Base-by-base conservation (phyloP, 2,113 vertebrate species). In the Alouatta palliata region DNA sequence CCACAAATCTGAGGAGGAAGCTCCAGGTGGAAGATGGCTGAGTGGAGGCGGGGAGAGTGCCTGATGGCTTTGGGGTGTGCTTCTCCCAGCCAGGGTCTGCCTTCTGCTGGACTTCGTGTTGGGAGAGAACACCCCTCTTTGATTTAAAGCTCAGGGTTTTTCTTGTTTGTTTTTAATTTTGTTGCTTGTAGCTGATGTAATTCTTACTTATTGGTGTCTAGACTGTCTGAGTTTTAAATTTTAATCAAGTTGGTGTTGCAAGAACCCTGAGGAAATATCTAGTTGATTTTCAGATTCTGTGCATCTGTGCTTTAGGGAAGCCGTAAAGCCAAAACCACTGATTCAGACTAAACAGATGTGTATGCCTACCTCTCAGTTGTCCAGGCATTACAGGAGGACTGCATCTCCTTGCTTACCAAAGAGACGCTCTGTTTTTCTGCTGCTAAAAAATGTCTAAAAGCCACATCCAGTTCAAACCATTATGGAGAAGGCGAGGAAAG, bases 11-110 rank as follows among this genome's bases (percentile, higher is more conserved):
- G 19, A 47, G 77, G 47, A 32, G n/a, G 7, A 56, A 61, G 71
- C 32, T 35, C 9, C 19, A 0, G 0, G 82, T 47, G 75, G 70
- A 45, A 14, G 71, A 25, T 1, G 37, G 45, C 30, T 71, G 54
- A 81, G 56, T 0, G 16, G 32, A 43, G 30, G 30, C 20, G 21
- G 58, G 47, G 37, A 30, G 25, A 45, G 61, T 8, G 32, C 16
- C 10, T 1, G 4, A 4, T 3, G 61, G 30, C 49, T 1, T 1
- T 2, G 19, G 76, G 8, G 4, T 27, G 6, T 1, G 1, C 12
- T 56, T 84, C 64, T 90, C 32, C 49, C n/a, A 8, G 32, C 58
- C 17, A 1, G 17, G 35, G 76, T 6, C 40, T 85, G 54, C 30
- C 32, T 80, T 13, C 27, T 27, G 64, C 43, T 13, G 27, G 21